These are phyloP conservation scores for Drosophila fulvimacula DNA, from an alignment of 2,888 invertebrate species.

Conservation along the genomic window DNA sequence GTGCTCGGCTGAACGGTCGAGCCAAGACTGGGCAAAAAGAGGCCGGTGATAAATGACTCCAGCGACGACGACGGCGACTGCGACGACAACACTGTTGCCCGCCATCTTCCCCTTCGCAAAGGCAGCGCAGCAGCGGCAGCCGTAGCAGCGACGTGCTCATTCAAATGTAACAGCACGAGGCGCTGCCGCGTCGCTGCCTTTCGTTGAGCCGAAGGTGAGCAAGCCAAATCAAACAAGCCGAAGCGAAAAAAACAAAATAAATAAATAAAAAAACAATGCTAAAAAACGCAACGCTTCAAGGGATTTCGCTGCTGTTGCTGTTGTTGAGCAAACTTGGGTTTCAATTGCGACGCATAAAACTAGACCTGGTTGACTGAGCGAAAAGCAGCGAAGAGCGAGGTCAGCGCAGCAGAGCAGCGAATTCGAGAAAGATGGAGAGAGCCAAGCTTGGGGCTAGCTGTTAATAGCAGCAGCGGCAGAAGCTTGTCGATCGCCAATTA, in stretches of 20 bases:
- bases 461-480: conserved; percentile 8
- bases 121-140: conserved; percentile 40
- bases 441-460: conserved; percentile 32
- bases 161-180: conserved; percentile 79
- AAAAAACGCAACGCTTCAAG: conserved; percentile 70
- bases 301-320: conserved; percentile 59
- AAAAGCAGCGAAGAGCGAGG: conserved; percentile 47
- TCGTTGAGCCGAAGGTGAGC: conserved; percentile 70
- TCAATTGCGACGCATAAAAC: conserved; percentile 65
- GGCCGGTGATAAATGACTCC: conserved; percentile 65
- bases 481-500: conserved; percentile 6
- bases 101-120: conserved; percentile 25
- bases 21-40: conserved; percentile 44
- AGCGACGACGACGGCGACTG: conserved; percentile 18
- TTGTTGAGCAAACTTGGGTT: conserved; percentile 58
- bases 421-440: conserved; percentile 8
- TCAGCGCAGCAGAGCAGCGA: conserved; percentile 30
- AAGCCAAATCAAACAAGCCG: conserved; percentile 75
- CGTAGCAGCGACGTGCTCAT: conserved; percentile 64
- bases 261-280: conserved; percentile 30
- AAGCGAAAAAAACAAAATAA: conserved; percentile 50
- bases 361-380: conserved; percentile 49
- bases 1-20: conserved; percentile 3
- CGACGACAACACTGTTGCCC: conserved; percentile 30
- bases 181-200: conserved; percentile 40